Base-by-base conservation (phyloP, 2,888 invertebrate genomes). In the Xanthia icteritia region DNA sequence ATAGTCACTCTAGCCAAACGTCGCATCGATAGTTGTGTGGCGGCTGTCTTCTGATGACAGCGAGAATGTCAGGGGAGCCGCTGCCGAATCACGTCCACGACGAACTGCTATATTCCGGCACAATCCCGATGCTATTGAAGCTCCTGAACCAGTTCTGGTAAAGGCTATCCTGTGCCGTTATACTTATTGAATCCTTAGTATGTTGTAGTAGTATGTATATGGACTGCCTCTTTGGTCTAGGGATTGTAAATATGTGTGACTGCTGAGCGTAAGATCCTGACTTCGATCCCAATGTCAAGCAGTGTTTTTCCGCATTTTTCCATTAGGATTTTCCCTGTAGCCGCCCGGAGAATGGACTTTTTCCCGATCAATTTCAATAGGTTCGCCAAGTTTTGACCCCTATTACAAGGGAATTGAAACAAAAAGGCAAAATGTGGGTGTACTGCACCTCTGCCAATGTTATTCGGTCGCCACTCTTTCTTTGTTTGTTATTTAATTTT, bases 171-270 rank as follows among this genome's bases (percentile, higher is more conserved):
- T 15, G 45, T 15, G 45, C 42, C 9, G 42, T 42, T 9, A 45
- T 15, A 45, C 13, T 45, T 13, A 45, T 45, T 58, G 58, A 73
- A 68, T 77, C 39, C 51, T 77, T 15, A 48, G 48, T 42, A 45
- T n/a, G 8, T 63, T 23, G 23, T 39, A 39, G 63, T 45, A 45
- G 45, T 15, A 45, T 42, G 15, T 15, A 39, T 3, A 15, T n/a
- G 9, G 64, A 64, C n/a, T 17, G 45, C 27, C 6, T 45, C 11
- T 1, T 27, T 3, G 6, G 20, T 27, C 27, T 27, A 20, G 5
- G 27, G 11, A 27, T 65, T 27, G 27, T 20, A 45, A 17, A 45
- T 45, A 5, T 45, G 6, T 27, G 27, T 5, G 20, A 17, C n/a
- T n/a, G 17, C 5, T 65, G 65, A 45, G 66, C 11, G 20, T 27